Evolutionary conservation across 2,113 vertebrate species (phyloP).

Genomic region (Alligator sinensis): DNA sequence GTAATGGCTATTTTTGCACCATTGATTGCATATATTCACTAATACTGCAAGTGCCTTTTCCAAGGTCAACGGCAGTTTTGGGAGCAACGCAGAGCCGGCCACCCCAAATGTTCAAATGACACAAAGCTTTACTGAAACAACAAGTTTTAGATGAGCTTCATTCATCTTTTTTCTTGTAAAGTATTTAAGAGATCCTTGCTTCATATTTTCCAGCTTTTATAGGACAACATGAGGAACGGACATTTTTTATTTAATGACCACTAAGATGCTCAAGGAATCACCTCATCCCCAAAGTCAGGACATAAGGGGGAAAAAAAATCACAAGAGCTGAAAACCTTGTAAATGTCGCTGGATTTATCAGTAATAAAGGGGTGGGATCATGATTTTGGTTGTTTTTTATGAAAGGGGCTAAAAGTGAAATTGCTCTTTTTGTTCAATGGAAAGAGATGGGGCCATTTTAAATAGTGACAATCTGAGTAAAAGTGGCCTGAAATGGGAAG

Average conservation of each 20-base stretch:
- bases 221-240: fast-evolving
- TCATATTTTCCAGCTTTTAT: background rate
- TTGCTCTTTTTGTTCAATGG: background rate
- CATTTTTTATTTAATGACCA: background rate
- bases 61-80: background rate
- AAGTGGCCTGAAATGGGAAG: background rate
- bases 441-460: fast-evolving
- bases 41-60: background rate
- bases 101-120: background rate
- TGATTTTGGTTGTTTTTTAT: background rate
- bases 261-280: background rate
- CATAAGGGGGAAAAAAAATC: background rate
- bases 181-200: fast-evolving
- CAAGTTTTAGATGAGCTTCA: background rate
- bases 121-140: background rate
- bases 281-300: background rate
- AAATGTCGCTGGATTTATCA: background rate
- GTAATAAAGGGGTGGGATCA: background rate
- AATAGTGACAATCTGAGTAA: fast-evolving
- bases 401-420: background rate
- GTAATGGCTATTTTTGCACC: background rate
- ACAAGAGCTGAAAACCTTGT: background rate
- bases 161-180: background rate
- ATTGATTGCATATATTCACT: background rate
- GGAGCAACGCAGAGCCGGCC: background rate